Percentiles rank a stretch among this genome's conserved stretches.
Evolutionary conservation across 2,888 invertebrate species (phyloP).

Genomic region (Argyra leucocephala): DNA sequence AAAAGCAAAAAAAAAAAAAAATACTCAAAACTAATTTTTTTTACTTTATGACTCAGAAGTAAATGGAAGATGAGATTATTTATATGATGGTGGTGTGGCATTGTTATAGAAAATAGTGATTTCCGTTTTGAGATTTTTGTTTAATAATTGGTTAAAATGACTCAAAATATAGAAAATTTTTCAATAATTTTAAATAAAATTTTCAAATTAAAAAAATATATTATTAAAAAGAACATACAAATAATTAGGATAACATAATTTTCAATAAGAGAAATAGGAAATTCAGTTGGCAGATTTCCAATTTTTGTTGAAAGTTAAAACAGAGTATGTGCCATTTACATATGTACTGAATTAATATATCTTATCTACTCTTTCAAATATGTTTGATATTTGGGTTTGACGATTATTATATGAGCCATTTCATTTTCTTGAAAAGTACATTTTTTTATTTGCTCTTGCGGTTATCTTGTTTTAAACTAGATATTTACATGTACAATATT

Average conservation of each 20-base stretch:
- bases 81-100: neutral
- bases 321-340: neutral
- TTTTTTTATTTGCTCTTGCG: neutral
- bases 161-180: neutral
- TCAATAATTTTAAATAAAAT: neutral
- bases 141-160: neutral
- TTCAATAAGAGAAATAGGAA: neutral
- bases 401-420: neutral
- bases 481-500: neutral
- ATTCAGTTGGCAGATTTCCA: neutral
- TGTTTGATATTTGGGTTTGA: neutral
- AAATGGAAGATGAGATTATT: neutral
- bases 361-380: constrained; percentile 4
- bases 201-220: too few species aligned
- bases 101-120: neutral
- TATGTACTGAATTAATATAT: too few species aligned
- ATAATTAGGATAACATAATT: too few species aligned
- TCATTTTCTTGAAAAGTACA: neutral
- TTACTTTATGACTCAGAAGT: neutral
- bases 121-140: neutral
- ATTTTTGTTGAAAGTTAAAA: neutral
- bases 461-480: neutral
- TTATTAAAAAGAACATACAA: too few species aligned
- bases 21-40: too few species aligned
- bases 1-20: too few species aligned